Percentiles rank a stretch among this genome's conserved stretches.
These are phyloP conservation scores for Sicus ferrugineus DNA, from an alignment of 2,888 invertebrate genomes.

Conservation along the genomic window DNA sequence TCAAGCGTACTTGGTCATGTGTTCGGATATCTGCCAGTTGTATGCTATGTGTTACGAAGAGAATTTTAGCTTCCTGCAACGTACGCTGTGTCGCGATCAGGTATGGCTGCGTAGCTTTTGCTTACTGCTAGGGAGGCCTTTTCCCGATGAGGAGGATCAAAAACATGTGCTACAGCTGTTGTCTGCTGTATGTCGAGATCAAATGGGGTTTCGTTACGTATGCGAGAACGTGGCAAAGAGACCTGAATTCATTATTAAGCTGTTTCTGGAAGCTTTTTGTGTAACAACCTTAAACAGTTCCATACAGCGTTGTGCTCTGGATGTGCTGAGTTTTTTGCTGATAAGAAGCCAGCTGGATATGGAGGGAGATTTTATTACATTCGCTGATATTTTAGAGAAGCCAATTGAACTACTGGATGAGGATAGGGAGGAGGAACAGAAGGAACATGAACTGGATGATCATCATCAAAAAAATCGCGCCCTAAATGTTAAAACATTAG, in stretches of 20 bases:
- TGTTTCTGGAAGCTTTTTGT: slow-evolving; percentile 47
- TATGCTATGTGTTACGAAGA: slow-evolving; percentile 50
- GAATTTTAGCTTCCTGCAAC: slow-evolving; percentile 51
- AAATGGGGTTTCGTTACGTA: slow-evolving; percentile 40
- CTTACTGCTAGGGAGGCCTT: slow-evolving; percentile 38
- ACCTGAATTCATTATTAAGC: slow-evolving; percentile 44
- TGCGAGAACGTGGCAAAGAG: slow-evolving; percentile 43
- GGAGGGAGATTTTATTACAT: slow-evolving; percentile 34
- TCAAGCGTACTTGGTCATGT: slow-evolving; percentile 45
- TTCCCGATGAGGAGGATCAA: slow-evolving; percentile 14
- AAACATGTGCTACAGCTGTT: slow-evolving; percentile 48
- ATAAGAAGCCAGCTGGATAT: slow-evolving; percentile 47
- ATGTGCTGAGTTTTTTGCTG: slow-evolving; percentile 47
- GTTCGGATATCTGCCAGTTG: slow-evolving; percentile 55
- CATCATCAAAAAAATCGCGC: not conserved
- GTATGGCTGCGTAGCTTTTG: slow-evolving; percentile 45
- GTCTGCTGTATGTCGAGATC: slow-evolving; percentile 53
- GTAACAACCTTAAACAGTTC: slow-evolving; percentile 36
- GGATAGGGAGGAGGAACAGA: not conserved
- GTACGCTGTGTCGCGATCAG: slow-evolving; percentile 55
- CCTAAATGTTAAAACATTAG: not conserved
- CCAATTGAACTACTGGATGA: slow-evolving; percentile 11
- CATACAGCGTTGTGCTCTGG: slow-evolving; percentile 49
- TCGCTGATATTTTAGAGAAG: slow-evolving; percentile 41
- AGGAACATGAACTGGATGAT: not conserved